Evolutionary conservation across 2,888 invertebrate genomes (phyloP).

Genomic region (Heliconius aoede): DNA sequence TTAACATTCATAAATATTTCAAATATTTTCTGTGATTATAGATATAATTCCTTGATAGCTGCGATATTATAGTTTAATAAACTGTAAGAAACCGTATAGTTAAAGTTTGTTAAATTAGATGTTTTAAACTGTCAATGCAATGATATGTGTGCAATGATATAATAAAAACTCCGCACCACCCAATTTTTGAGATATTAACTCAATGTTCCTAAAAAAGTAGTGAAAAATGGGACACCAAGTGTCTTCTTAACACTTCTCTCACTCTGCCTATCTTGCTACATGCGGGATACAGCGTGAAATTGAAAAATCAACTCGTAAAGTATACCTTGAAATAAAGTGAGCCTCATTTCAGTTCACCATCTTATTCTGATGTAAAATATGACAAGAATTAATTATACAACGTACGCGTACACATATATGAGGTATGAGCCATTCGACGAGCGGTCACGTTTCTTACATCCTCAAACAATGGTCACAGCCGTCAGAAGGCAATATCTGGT

Average conservation of each 20-base stretch:
- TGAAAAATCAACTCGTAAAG: neutral
- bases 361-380: constrained; percentile 26
- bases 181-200: too few species aligned
- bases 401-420: constrained; percentile 10
- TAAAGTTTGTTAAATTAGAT: too few species aligned
- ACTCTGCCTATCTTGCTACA: neutral
- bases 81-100: neutral
- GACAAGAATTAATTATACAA: constrained; percentile 41
- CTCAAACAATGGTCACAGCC: constrained; percentile 39
- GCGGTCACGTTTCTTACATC: constrained; percentile 46
- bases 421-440: constrained; percentile 32
- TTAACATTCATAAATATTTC: constrained; percentile 27
- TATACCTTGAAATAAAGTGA: constrained; percentile 17
- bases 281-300: neutral
- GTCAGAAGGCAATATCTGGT: constrained; percentile 12
- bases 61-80: constrained; percentile 33
- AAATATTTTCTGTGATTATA: constrained; percentile 38
- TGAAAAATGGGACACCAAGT: too few species aligned
- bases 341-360: constrained; percentile 7
- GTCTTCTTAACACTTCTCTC: too few species aligned
- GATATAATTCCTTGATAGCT: constrained; percentile 35
- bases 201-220: too few species aligned
- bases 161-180: too few species aligned
- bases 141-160: too few species aligned
- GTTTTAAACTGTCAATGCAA: neutral